Conservation (phyloP, 2,797 vertebrate genomes). For the Ambastaia sidthimunki region DNA sequence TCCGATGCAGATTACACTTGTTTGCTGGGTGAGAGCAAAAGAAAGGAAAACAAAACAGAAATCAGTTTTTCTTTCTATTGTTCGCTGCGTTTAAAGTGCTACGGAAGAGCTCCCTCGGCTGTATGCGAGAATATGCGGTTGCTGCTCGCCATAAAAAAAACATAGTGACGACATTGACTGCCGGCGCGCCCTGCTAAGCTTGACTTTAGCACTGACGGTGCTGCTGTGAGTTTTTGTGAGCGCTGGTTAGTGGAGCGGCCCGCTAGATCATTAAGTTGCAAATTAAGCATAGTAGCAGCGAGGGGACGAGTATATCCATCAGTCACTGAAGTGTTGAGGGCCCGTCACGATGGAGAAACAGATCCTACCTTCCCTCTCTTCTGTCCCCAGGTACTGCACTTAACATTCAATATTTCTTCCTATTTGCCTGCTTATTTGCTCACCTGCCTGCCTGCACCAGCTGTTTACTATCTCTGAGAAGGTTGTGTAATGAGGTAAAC, state of each 20-base stretch:
- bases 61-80: background rate
- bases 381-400: constrained; percentile 52
- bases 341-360: constrained; percentile 35
- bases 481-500: constrained; percentile 46
- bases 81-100: background rate
- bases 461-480: constrained; percentile 48
- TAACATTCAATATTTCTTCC: constrained; percentile 60
- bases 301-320: constrained; percentile 55
- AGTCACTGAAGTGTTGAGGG: constrained; percentile 54
- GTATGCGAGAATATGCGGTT: background rate
- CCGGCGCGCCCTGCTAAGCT: constrained; percentile 24
- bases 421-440: constrained; percentile 52
- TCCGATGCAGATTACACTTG: constrained; percentile 32
- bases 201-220: constrained; percentile 21
- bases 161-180: background rate
- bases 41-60: constrained; percentile 1
- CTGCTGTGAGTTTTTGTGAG: constrained; percentile 35
- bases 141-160: background rate
- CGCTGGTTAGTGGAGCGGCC: constrained; percentile 44
- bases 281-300: constrained; percentile 57
- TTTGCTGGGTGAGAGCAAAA: constrained; percentile 6
- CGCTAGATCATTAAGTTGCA: constrained; percentile 56
- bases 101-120: background rate
- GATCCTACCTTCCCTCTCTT: constrained; percentile 27
- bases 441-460: constrained; percentile 27